Conservation (phyloP, 2,113 vertebrate genomes). For the Dicentrarchus labrax region DNA sequence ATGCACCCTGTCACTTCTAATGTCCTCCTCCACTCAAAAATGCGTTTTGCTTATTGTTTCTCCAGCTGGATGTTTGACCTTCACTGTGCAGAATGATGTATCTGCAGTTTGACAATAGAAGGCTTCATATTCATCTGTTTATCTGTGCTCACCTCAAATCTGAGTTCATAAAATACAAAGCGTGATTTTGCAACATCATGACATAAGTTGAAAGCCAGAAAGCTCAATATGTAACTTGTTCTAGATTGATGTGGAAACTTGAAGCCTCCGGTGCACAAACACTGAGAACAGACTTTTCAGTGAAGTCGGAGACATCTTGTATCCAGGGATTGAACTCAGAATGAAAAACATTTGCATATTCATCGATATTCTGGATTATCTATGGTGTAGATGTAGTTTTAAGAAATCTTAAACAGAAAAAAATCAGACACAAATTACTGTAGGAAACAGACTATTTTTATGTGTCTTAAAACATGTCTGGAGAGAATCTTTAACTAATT, state of each 20-base stretch:
- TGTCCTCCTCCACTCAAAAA: not conserved
- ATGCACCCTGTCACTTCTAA: not conserved
- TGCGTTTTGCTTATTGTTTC: not conserved
- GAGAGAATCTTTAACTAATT: not conserved
- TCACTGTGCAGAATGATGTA: not conserved
- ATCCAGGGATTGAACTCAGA: not conserved
- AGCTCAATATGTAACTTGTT: not conserved
- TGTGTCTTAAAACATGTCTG: not conserved
- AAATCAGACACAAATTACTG: not conserved
- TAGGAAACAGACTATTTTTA: not conserved
- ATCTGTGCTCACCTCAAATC: not conserved
- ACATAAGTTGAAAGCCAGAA: too few species aligned
- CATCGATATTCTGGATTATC: not conserved
- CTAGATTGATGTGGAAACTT: not conserved
- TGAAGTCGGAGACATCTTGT: not conserved
- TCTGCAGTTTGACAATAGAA: not conserved
- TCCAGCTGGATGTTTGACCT: not conserved
- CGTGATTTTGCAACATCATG: not conserved
- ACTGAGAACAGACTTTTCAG: not conserved
- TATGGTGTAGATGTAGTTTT: not conserved
- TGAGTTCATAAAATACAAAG: not conserved
- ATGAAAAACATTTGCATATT: not conserved
- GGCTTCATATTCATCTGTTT: not conserved
- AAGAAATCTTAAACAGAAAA: not conserved
- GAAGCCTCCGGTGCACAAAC: not conserved